These are phyloP conservation scores for Bombus difficillimus DNA, from an alignment of 1,140 invertebrate genomes.

Conservation along the genomic window DNA sequence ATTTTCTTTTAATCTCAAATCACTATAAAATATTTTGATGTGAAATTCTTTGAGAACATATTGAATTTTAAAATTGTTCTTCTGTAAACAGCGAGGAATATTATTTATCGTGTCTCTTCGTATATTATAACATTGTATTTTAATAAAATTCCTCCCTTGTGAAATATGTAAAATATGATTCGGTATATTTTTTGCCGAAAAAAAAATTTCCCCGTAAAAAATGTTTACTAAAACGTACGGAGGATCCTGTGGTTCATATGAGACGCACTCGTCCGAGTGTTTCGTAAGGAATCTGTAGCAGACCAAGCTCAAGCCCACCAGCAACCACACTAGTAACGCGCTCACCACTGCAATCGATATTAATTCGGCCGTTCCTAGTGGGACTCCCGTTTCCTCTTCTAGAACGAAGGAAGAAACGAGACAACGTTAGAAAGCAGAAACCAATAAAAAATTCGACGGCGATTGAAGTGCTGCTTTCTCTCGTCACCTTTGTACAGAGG, in stretches of 20 bases:
- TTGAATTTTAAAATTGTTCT: no score
- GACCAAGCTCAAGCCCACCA: slow-evolving; percentile 69
- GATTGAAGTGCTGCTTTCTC: slow-evolving; percentile 29
- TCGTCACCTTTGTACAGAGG: slow-evolving; percentile 58
- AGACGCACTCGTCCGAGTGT: slow-evolving; percentile 55
- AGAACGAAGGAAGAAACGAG: not conserved
- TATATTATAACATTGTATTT: no score
- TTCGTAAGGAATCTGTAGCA: slow-evolving; percentile 69
- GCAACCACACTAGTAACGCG: slow-evolving; percentile 68
- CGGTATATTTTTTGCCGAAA: no score
- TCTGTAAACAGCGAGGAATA: no score
- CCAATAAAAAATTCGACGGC: not conserved
- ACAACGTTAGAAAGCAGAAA: not conserved
- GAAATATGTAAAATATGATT: no score
- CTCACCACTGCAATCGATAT: slow-evolving; percentile 69
- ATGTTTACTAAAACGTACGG: slow-evolving; percentile 48
- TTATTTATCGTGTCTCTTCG: no score
- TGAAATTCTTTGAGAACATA: no score
- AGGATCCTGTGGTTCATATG: slow-evolving; percentile 57
- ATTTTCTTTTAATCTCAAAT: no score
- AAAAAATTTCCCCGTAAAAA: not conserved
- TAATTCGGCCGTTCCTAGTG: slow-evolving; percentile 63
- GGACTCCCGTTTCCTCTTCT: slow-evolving; percentile 28
- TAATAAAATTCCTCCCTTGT: not conserved
- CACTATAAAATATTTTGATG: no score